Percentiles rank a stretch among this genome's conserved stretches.
Conservation (phyloP, 2,113 vertebrate species). For the Rhinolophus sinicus region DNA sequence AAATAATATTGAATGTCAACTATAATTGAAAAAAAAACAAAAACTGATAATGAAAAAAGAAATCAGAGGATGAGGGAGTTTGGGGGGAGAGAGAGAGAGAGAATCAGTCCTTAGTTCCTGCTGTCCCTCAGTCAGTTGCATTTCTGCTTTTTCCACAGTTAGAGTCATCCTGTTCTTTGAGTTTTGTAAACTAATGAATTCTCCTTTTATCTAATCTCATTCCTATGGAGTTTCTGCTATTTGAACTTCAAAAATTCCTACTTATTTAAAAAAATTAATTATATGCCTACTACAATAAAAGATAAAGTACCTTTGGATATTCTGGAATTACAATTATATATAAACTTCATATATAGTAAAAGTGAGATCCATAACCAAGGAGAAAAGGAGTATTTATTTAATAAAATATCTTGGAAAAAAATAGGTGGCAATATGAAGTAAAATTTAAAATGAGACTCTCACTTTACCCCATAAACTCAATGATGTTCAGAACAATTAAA, state of each 20-base stretch:
- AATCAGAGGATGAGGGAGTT: neutral
- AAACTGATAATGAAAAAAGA: too few species aligned
- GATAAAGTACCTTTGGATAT: neutral
- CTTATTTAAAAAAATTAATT: slow-evolving; percentile 17
- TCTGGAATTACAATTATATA: neutral
- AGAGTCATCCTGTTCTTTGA: neutral
- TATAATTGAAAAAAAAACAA: too few species aligned
- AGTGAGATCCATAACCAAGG: neutral
- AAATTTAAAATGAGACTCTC: neutral
- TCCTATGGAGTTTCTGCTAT: neutral
- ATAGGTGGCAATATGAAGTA: neutral
- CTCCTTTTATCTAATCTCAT: neutral
- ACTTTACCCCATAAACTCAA: neutral
- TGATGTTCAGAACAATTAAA: neutral
- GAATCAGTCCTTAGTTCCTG: neutral
- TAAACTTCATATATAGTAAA: neutral
- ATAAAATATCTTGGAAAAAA: neutral
- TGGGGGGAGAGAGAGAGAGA: neutral
- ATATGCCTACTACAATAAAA: neutral
- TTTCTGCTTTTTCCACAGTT: neutral
- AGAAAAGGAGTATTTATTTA: neutral
- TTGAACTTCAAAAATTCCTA: neutral
- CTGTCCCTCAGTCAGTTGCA: neutral
- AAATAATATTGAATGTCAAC: too few species aligned
- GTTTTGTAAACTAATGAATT: neutral